Evolutionary conservation across 2,888 invertebrate species (phyloP).

Genomic region (Xestobium rufovillosum): DNA sequence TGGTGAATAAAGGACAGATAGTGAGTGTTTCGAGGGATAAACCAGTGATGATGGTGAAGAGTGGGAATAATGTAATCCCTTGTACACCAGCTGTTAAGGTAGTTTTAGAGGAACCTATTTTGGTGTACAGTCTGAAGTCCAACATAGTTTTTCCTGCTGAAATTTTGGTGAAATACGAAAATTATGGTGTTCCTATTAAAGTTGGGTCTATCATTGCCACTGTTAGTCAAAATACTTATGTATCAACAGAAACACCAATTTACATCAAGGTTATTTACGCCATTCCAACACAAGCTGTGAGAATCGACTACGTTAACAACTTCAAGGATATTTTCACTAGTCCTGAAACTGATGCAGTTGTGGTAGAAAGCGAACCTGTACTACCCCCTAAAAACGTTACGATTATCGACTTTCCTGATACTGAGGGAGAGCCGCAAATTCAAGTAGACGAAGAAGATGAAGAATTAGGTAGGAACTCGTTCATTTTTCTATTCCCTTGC

Average conservation of each 20-base stretch:
- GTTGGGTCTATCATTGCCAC: conserved; percentile 45
- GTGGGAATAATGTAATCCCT: conserved; percentile 33
- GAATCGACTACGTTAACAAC: conserved; percentile 28
- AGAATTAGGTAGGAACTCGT: conserved; percentile 37
- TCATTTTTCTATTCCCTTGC: too few species aligned
- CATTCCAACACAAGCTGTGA: conserved; percentile 37
- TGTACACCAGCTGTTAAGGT: conserved; percentile 44
- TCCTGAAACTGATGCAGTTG: conserved; percentile 33
- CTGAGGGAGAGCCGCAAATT: conserved; percentile 33
- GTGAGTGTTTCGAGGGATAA: conserved; percentile 36
- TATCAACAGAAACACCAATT: conserved; percentile 37
- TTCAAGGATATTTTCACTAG: conserved; percentile 25
- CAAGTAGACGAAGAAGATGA: conserved; percentile 36
- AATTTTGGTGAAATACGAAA: conserved; percentile 39
- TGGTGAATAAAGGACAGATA: conserved; percentile 38
- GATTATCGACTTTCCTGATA: conserved; percentile 34
- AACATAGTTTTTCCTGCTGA: conserved; percentile 42
- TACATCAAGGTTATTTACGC: conserved; percentile 41
- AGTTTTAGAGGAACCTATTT: conserved; percentile 38
- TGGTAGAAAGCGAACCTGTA: conserved; percentile 31
- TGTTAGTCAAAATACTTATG: conserved; percentile 32
- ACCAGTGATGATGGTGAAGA: conserved; percentile 39
- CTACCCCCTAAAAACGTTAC: conserved; percentile 36
- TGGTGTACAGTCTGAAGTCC: conserved; percentile 38
- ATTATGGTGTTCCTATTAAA: conserved; percentile 38